phyloP scores from a whole-genome alignment of 2,797 vertebrate species.

The Urosaurus nigricauda region DNA sequence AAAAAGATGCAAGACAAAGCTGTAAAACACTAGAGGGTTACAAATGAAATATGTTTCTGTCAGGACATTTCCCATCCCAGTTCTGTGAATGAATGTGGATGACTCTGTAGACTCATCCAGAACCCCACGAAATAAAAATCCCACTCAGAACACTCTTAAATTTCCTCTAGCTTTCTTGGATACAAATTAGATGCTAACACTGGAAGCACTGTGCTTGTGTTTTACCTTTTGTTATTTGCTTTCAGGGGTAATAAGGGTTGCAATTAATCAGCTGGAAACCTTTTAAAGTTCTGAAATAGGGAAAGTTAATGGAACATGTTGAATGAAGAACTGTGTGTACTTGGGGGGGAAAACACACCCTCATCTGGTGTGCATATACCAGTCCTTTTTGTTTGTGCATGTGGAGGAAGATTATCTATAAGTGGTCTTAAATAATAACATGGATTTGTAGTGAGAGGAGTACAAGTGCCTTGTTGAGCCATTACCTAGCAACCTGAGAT shows the following conservation, averaged over 20 bases:
- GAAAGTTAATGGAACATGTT: conserved; percentile 27
- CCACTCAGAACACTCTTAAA: neutral
- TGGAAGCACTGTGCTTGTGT: neutral
- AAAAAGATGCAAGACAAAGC: neutral
- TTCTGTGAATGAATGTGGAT: too few species aligned
- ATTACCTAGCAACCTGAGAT: conserved; percentile 51
- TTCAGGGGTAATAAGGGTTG: conserved; percentile 23
- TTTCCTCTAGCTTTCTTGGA: neutral
- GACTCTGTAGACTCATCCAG: neutral
- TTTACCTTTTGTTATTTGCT: conserved; percentile 38
- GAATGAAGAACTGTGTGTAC: neutral
- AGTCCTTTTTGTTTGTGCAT: conserved; percentile 52
- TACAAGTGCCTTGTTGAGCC: conserved; percentile 28
- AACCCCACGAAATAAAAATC: neutral
- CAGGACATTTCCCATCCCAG: too few species aligned
- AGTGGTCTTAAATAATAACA: conserved; percentile 56
- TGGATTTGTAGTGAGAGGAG: conserved; percentile 1
- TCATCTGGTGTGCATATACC: conserved; percentile 2
- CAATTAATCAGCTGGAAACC: conserved; percentile 45
- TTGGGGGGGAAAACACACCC: conserved; percentile 41
- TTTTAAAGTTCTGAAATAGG: conserved; percentile 6
- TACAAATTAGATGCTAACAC: conserved; percentile 22
- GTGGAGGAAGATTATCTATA: conserved; percentile 39
- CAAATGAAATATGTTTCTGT: neutral
- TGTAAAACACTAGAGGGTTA: neutral